A percentile compares a stretch with the other conserved stretches of the same genome.
Evolutionary conservation across 2,888 invertebrate species (phyloP).

Genomic region (Helobdella robusta): DNA sequence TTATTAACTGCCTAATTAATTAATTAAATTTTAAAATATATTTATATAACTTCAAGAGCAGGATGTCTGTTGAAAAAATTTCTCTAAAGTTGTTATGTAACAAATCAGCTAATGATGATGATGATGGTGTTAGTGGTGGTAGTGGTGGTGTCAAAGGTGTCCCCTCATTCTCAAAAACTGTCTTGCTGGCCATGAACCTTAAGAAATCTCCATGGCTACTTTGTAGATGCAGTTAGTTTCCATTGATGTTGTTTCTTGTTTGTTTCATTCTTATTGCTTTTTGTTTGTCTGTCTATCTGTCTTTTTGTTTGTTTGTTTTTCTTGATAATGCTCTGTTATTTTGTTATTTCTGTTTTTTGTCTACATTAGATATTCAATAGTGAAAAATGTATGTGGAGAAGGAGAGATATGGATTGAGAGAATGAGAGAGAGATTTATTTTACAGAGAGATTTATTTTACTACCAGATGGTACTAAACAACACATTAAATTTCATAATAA

Average conservation of each 20-base stretch:
- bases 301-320: background rate
- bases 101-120: too few relatives aligned
- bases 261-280: slow-evolving; percentile 30
- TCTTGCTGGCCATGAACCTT: slow-evolving; percentile 23
- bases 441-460: too few relatives aligned
- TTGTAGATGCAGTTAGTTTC: slow-evolving; percentile 27
- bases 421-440: too few relatives aligned
- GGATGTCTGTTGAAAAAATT: too few relatives aligned
- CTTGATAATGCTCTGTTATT: background rate
- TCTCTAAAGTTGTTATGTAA: too few relatives aligned
- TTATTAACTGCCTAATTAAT: too few relatives aligned
- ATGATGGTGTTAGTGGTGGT: slow-evolving; percentile 53
- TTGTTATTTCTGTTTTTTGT: background rate
- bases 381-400: too few relatives aligned
- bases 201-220: slow-evolving; percentile 30
- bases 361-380: background rate
- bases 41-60: too few relatives aligned
- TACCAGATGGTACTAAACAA: too few relatives aligned
- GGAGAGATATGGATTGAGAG: too few relatives aligned
- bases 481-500: too few relatives aligned
- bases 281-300: background rate
- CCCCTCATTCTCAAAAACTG: slow-evolving; percentile 11
- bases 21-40: too few relatives aligned
- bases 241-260: background rate
- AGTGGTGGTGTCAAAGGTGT: slow-evolving; percentile 11